Evolutionary conservation across 2,797 vertebrate species (phyloP), one percentile per base, ranked within the genome.

Genomic region (Buceros bicornis): DNA sequence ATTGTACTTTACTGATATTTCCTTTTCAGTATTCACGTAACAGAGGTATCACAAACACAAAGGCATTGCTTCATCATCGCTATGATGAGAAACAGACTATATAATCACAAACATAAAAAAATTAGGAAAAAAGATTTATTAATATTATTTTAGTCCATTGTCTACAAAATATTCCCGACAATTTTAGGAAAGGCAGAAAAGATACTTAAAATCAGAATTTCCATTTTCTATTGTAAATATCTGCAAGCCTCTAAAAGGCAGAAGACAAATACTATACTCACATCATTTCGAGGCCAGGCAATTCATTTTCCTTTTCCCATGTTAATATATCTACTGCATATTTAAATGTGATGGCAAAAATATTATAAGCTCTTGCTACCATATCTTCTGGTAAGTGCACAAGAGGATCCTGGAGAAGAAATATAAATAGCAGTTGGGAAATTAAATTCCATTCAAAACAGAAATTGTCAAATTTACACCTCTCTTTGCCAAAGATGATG

Each of bases 311-410:
- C 90, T 99, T 99, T n/a, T 99, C 99, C 99, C 99, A 99, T 26
- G 99, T 99, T 95, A 99, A 93, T 98, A 99, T 98, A 95, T 99
- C 99, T 78, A 99, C 99, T 28, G 99, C 99, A n/a, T 99, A 99
- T 77, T 98, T 99, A 97, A 99, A 98, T 76, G 99, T 96, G 82
- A 99, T 98, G 71, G 98, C 98, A 98, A 99, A 99, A 94, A 99
- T 98, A 85, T 98, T 99, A 85, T 98, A 99, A 69, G 98, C 98
- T 94, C 99, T 98, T 81, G 98, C 98, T 64, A 99, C 98, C 98
- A 99, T 98, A 90, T 99, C 99, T 95, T 98, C 98, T 9, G 99
- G 98, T 51, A 99, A 98, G 89, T 98, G 98, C 70, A 98, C 97
- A 58, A 99, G 97, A 21, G 99, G 99, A 97, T 99, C 99, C 99